A percentile compares a stretch with the other conserved stretches of the same genome.
These are phyloP conservation scores for Cercopithecus mona DNA, from an alignment of 2,113 vertebrate species.

Conservation along the genomic window DNA sequence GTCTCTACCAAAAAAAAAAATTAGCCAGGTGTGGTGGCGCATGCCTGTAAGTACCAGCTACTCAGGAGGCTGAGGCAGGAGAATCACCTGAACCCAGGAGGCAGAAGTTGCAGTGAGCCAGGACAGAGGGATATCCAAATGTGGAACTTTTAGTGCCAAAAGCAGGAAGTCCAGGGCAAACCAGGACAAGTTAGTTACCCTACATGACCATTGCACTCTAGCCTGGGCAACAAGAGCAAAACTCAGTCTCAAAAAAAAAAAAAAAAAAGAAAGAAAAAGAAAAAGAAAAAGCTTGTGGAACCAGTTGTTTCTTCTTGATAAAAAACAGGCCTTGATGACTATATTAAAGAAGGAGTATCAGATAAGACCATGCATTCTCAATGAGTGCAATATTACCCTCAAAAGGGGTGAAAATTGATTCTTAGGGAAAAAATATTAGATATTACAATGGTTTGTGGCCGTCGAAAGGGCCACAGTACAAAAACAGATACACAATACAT, in stretches of 20 bases:
- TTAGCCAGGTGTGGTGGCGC: background rate
- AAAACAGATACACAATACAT: background rate
- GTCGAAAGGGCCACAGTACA: background rate
- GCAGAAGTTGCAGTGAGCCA: too few relatives aligned
- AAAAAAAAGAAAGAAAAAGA: too few relatives aligned
- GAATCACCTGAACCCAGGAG: background rate
- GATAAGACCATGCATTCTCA: background rate
- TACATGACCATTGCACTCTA: too few relatives aligned
- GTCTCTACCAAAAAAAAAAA: background rate
- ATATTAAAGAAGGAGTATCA: background rate
- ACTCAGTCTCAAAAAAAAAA: too few relatives aligned
- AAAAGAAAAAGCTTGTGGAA: background rate
- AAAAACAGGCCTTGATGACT: background rate
- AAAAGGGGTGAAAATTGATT: background rate
- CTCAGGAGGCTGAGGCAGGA: background rate
- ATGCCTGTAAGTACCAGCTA: background rate
- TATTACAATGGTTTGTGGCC: background rate
- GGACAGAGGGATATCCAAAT: too few relatives aligned
- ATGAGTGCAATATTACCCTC: background rate
- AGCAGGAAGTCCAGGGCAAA: too few relatives aligned
- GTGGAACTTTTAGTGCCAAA: too few relatives aligned
- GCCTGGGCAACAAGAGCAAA: too few relatives aligned
- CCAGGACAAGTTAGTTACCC: too few relatives aligned
- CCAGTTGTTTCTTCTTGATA: background rate
- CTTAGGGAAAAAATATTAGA: background rate